phyloP scores from a whole-genome alignment of 2,113 vertebrate species.

The Climacteris rufus region DNA sequence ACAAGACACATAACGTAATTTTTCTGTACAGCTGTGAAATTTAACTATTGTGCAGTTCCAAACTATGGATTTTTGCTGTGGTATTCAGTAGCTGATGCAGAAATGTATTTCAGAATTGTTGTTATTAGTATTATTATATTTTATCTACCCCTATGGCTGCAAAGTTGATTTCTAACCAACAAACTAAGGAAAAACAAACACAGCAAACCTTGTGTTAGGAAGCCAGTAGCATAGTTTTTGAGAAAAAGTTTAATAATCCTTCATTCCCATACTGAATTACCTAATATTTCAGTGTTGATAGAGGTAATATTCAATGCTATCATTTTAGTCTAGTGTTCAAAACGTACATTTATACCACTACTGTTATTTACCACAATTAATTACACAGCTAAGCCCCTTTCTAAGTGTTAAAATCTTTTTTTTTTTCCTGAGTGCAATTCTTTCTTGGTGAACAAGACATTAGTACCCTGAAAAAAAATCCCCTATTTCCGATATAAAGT shows the following conservation, averaged over 20 bases:
- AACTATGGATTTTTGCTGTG: background rate
- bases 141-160: background rate
- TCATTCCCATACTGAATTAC: background rate
- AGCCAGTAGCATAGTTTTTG: background rate
- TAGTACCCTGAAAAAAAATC: background rate
- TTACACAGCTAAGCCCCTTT: background rate
- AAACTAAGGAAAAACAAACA: background rate
- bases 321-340: background rate
- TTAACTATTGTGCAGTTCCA: background rate
- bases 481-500: background rate
- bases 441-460: background rate
- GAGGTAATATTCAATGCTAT: background rate
- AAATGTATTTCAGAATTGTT: background rate
- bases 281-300: background rate
- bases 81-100: background rate
- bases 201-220: background rate
- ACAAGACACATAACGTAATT: background rate
- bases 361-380: background rate
- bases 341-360: background rate
- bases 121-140: background rate
- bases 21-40: background rate
- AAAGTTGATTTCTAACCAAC: background rate
- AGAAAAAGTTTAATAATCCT: background rate
- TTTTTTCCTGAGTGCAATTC: background rate
- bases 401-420: background rate